Conservation (phyloP, 1,140 invertebrate species). For the Camponotus floridanus region DNA sequence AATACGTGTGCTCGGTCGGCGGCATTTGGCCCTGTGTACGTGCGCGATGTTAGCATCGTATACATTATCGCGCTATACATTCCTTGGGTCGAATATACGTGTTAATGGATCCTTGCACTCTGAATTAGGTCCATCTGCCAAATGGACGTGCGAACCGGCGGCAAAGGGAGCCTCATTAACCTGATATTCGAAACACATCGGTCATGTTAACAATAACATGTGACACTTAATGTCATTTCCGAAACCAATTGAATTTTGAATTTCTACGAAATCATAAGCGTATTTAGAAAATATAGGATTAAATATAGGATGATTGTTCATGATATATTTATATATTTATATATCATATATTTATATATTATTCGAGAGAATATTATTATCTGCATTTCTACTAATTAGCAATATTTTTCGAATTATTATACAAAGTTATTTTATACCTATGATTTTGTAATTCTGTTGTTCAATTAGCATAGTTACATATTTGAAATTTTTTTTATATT, state of each 20-base stretch:
- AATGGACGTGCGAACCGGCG: slow-evolving; percentile 66
- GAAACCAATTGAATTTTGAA: slow-evolving; percentile 44
- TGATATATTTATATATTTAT: not conserved
- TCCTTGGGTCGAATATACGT: slow-evolving; percentile 75
- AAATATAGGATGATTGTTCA: not conserved
- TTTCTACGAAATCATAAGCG: not conserved
- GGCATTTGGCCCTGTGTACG: slow-evolving; percentile 63
- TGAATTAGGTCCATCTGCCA: slow-evolving; percentile 74
- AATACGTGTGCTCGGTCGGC: slow-evolving; percentile 57
- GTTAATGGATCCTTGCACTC: slow-evolving; percentile 73
- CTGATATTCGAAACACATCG: slow-evolving; percentile 42
- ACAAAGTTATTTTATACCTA: not conserved
- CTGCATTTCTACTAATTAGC: not conserved
- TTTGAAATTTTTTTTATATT: not conserved
- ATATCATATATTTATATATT: not conserved
- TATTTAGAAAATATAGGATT: not conserved
- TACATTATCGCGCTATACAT: slow-evolving; percentile 66
- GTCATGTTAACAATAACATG: slow-evolving; percentile 62
- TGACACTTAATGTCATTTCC: slow-evolving; percentile 50
- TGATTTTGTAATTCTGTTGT: not conserved
- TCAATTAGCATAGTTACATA: no score
- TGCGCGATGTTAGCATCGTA: slow-evolving; percentile 54
- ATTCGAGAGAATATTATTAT: not conserved
- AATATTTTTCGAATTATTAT: not conserved
- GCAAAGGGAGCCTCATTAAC: slow-evolving; percentile 68